These are phyloP conservation scores for Edolisoma coerulescens DNA, from an alignment of 2,113 vertebrate genomes.

Conservation along the genomic window DNA sequence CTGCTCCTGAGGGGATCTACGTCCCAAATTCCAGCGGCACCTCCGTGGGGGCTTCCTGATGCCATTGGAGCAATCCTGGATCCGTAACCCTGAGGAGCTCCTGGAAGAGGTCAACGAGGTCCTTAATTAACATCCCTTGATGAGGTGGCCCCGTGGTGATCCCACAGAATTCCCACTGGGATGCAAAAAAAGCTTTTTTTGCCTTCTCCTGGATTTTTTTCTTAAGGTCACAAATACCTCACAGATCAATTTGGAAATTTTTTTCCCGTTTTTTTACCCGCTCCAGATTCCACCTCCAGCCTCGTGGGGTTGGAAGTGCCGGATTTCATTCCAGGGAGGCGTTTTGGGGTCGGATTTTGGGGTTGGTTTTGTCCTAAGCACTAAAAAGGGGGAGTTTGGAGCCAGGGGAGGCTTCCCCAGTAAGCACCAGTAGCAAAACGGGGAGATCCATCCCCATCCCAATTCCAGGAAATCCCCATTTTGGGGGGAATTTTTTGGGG, in stretches of 20 bases:
- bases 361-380: not conserved
- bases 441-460: not conserved
- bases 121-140: accelerated
- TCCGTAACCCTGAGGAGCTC: accelerated
- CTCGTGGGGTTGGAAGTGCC: accelerated
- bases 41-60: accelerated
- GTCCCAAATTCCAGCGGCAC: not conserved
- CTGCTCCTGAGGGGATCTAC: accelerated
- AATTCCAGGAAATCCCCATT: not conserved
- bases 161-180: not conserved
- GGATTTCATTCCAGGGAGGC: not conserved
- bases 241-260: not conserved
- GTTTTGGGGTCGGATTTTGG: not conserved
- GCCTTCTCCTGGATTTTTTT: not conserved
- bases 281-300: not conserved
- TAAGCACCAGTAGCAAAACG: not conserved
- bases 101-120: not conserved
- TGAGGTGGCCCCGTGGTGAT: not conserved
- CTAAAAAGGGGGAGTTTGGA: not conserved
- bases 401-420: not conserved
- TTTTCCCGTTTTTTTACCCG: accelerated
- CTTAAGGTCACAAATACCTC: not conserved
- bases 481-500: not conserved
- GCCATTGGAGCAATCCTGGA: not conserved
- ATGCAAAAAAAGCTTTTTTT: not conserved